Evolutionary conservation across 2,113 vertebrate genomes (phyloP), one percentile per base, ranked within the genome.

Genomic region (Oryzias celebensis): DNA sequence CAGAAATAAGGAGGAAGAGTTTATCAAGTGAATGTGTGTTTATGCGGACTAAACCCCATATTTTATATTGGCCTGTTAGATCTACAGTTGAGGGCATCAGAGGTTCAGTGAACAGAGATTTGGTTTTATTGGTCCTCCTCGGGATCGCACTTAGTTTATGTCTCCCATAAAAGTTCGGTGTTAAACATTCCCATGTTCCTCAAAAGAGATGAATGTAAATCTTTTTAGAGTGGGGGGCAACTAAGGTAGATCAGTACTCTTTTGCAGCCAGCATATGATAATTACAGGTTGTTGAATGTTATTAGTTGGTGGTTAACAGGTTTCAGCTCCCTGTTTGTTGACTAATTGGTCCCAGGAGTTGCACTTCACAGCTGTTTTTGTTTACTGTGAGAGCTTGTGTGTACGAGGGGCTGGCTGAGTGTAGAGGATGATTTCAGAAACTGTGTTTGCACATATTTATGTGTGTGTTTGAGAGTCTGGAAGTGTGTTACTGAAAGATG

Each of bases 311-410:
- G 62, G 53, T 78, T 67, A 81, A 86, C 59, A 65, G 61, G 75
- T 43, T 82, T 69, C 74, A 61, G 61, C 62, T 65, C 62, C 62
- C 56, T 65, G 68, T 75, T 85, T 82, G 62, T 52, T 44, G 49
- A 63, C 60, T 83, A 85, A 86, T 86, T 81, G 77, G 75, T 84
- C 78, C 84, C 82, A 77, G 67, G 63, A 75, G 80, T 63, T 78
- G 57, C 5, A 17, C 51, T 55, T 74, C 60, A 47, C 81, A 71
- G 75, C 75, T 76, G 68, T 71, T 71, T 68, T 60, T 87, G 62
- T 79, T 78, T 77, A 60, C 56, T 68, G 23, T 54, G 28, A 3
- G 52, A 61, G 55, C 7, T 20, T 55, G 53, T 51, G 71, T 28
- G 65, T 73, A 41, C 47, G 26, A 49, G 43, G 71, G 49, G 43